Evolutionary conservation across 2,797 vertebrate genomes (phyloP).

Genomic region (Eulemur albifrons): DNA sequence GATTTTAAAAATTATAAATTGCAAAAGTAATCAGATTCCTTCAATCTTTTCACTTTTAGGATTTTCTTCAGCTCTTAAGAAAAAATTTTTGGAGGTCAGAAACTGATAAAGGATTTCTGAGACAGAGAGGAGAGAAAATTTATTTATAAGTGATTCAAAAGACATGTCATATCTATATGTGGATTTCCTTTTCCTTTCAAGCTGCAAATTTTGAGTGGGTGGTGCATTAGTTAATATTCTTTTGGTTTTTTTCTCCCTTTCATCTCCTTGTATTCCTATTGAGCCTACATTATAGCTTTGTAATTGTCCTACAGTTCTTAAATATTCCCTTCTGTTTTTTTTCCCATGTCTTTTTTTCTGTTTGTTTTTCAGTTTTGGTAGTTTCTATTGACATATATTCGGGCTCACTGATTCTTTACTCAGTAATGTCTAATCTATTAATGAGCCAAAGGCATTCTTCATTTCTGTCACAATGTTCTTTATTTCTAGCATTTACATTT

Average conservation of each 20-base stretch:
- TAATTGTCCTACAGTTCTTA: neutral
- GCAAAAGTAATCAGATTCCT: neutral
- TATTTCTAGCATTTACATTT: neutral
- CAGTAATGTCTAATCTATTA: neutral
- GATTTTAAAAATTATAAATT: neutral
- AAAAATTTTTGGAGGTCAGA: neutral
- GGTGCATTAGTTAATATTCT: neutral
- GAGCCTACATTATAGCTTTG: neutral
- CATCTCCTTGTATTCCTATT: neutral
- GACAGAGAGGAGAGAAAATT: slow-evolving; percentile 2
- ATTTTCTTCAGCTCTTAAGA: slow-evolving; percentile 40
- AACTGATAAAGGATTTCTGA: neutral
- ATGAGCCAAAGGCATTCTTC: neutral
- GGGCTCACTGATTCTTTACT: neutral
- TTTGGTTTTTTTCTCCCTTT: neutral
- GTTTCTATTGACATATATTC: neutral
- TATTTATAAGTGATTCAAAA: neutral
- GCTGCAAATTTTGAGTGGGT: neutral
- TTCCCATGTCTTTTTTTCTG: neutral
- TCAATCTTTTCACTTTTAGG: neutral
- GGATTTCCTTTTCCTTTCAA: neutral
- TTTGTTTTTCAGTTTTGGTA: slow-evolving; percentile 7
- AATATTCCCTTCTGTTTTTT: neutral
- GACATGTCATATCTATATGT: neutral
- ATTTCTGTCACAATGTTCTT: neutral